Base-by-base conservation (phyloP, 2,888 invertebrate genomes). In the Pycnomerus fuliginosus region DNA sequence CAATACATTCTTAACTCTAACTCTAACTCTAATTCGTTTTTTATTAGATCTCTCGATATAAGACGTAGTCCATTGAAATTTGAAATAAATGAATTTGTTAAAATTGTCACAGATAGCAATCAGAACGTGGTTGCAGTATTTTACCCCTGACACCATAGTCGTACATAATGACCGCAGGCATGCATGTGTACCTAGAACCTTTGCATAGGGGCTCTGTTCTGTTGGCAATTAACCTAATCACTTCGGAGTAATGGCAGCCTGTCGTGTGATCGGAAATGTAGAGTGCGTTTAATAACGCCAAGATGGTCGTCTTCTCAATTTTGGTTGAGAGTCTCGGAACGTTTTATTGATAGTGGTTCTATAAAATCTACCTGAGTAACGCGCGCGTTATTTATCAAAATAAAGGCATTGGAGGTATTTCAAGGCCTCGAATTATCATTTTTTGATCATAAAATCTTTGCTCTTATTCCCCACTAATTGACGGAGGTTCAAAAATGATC, bases 371-470 rank as follows among this genome's bases (percentile, higher is more conserved):
- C 65, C 62, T 63, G 61, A 52, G 62, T 44, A 53, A 50, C 52
- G 44, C 54, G 55, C 53, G 49, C 55, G 62, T 61, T 65, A 64
- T 65, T 63, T 63, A 65, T 65, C 61, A 64, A 64, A 64, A 64
- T 60, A 53, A 53, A 55, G 58, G 56, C 57, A 58, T 46, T 54
- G 61, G 55, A 56, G 61, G 61, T 61, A 62, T 63, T 59, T 50
- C 61, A 64, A 64, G 63, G 63, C 46, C 51, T 50, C 47, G 48
- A 61, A 66, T 66, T 66, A 64, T 64, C 64, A 64, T 65, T 62
- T 65, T 60, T 56, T 31, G 53, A 44, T 54, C 57, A 52, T 60
- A 60, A 60, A 58, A 54, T 47, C 51, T 53, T 55, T 48, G 56
- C 50, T 60, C 55, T 58, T 60, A 52, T 56, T 59, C 55, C 41